Percentiles rank a stretch among this genome's conserved stretches.
Conservation (phyloP, 1,140 invertebrate genomes). For the Adoxophyes honmai region DNA sequence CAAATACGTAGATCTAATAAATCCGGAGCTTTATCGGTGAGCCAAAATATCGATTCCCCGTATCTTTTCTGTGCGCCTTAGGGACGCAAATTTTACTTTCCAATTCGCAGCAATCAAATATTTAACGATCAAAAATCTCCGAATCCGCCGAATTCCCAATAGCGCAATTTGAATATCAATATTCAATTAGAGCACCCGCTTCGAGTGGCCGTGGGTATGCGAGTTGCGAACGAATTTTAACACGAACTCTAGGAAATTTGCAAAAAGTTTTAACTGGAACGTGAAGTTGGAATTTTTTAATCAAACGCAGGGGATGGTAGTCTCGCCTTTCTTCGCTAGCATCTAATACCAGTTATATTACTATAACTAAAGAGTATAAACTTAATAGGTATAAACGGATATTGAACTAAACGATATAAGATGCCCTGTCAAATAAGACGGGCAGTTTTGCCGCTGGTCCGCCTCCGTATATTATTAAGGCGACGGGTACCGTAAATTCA, state of each 20-base stretch:
- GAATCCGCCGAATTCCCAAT: not conserved
- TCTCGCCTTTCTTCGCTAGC: too few relatives aligned
- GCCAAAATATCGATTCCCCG: not conserved
- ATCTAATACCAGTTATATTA: too few relatives aligned
- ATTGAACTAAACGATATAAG: too few relatives aligned
- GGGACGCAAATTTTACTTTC: too few relatives aligned
- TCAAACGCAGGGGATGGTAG: not conserved
- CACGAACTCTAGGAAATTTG: not conserved
- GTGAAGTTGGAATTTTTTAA: not conserved
- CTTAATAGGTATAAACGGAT: too few relatives aligned
- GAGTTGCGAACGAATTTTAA: constrained; percentile 1
- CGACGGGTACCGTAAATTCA: too few relatives aligned
- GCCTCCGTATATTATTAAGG: too few relatives aligned
- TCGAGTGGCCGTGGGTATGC: not conserved
- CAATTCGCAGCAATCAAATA: too few relatives aligned
- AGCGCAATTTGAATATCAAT: constrained; percentile 12
- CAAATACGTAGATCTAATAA: too few relatives aligned
- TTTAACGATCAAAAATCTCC: not conserved
- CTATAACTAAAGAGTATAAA: too few relatives aligned
- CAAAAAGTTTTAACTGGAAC: not conserved
- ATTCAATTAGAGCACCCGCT: not conserved
- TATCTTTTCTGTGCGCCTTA: not conserved
- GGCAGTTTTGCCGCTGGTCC: too few relatives aligned
- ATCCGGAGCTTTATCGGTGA: not conserved
- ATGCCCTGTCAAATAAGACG: too few relatives aligned